These are phyloP conservation scores for Dicyrtomina minuta DNA, from an alignment of 2,888 invertebrate genomes.

Conservation along the genomic window DNA sequence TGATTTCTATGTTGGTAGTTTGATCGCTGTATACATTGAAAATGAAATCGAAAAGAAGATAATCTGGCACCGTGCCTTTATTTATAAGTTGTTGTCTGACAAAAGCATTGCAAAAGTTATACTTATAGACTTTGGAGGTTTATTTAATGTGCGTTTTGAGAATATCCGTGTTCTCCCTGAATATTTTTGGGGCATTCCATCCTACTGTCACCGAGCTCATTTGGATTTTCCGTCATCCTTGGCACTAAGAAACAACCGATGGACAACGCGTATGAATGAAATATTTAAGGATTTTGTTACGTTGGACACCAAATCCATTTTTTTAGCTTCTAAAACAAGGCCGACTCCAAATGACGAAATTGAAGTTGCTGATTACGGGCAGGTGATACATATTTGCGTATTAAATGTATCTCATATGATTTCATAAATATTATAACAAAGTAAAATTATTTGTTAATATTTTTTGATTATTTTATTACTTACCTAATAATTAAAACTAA, in stretches of 20 bases:
- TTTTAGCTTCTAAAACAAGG: not conserved
- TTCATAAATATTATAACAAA: too few species aligned
- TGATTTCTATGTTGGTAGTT: not conserved
- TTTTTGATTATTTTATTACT: too few species aligned
- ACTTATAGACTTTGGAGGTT: conserved; percentile 15
- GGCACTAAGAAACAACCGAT: not conserved
- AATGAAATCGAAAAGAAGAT: not conserved
- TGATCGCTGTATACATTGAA: not conserved
- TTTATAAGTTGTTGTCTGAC: not conserved
- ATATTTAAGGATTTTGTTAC: not conserved
- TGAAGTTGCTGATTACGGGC: not conserved
- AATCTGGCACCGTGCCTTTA: not conserved
- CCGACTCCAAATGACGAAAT: not conserved
- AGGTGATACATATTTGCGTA: too few species aligned
- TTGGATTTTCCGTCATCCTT: not conserved
- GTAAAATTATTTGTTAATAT: too few species aligned
- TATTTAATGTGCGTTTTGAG: not conserved
- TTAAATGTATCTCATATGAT: too few species aligned
- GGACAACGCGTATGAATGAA: not conserved
- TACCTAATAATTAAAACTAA: too few species aligned
- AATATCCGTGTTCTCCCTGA: not conserved
- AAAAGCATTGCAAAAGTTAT: not conserved
- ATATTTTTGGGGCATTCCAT: conserved; percentile 10
- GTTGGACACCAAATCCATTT: not conserved
- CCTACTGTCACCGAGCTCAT: conserved; percentile 16